A percentile compares a stretch with the other conserved stretches of the same genome.
Evolutionary conservation across 2,113 vertebrate species (phyloP).

Genomic region (Dendropsophus ebraccatus): DNA sequence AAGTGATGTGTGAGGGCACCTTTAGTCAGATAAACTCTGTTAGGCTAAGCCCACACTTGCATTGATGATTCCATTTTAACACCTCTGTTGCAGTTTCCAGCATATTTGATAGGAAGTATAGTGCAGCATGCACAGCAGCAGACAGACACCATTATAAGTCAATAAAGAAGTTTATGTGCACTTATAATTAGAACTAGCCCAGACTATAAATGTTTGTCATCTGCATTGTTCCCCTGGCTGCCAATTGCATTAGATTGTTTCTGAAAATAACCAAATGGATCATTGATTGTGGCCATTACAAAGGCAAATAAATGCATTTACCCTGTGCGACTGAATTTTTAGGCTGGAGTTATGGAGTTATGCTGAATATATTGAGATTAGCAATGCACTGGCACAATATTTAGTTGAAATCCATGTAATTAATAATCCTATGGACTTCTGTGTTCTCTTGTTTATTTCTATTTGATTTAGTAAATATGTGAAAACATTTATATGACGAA

Average conservation of each 20-base stretch:
- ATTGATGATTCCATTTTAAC: no score
- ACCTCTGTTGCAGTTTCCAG: no score
- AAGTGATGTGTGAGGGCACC: no score
- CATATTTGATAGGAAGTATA: no score
- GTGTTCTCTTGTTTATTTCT: no score
- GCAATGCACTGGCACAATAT: background rate
- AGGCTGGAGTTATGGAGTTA: background rate
- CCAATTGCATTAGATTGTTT: background rate
- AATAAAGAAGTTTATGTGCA: no score
- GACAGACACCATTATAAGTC: no score
- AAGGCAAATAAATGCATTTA: background rate
- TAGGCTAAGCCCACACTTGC: no score
- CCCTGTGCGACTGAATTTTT: background rate
- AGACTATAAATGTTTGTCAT: background rate
- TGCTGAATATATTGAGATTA: background rate
- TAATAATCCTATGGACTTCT: background rate
- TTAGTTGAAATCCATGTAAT: background rate
- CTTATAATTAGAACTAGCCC: background rate
- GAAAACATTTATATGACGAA: background rate
- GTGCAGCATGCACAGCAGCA: no score
- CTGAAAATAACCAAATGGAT: background rate
- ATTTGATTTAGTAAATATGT: background rate
- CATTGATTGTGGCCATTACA: conserved; percentile 11
- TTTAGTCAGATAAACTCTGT: no score
- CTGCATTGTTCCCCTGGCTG: background rate